Base-by-base conservation (phyloP, 2,888 invertebrate species). In the Pachliopta kotzebuea region DNA sequence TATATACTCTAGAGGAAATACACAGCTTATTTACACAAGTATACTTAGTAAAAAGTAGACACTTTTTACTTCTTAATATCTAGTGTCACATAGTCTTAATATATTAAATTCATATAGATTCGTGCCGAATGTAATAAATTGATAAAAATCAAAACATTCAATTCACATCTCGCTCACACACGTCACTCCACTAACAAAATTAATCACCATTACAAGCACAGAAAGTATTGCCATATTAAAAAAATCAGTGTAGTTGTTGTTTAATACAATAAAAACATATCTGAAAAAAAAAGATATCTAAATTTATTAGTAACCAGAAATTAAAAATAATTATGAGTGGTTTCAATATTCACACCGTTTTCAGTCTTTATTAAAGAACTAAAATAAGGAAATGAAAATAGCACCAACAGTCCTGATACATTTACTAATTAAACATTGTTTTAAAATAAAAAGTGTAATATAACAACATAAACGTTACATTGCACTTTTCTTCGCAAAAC, bases 131-230 rank as follows among this genome's bases (percentile, higher is more conserved):
- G 69, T 66, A 59, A 56, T 57, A 70, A 70, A 71, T 76, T 75
- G 74, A 72, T 76, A 73, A 75, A 79, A 76, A 80, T 80, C 83
- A 86, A 84, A 87, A 87, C 84, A 85, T 79, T 80, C 77, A 78
- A 80, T 77, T 80, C 77, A 78, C 79, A 82, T 79, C 78, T 76
- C 81, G 75, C 76, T 79, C 77, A 74, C 74, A 75, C 74, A 76
- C 78, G 74, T 77, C 76, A 76, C 74, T 67, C 63, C 61, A 65
- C 45, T 56, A 60, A 63, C 68, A 63, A 68, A 60, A 64, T 42
- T 55, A 66, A 56, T 67, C 64, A 58, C 62, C 57, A 62, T 52
- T 65, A 60, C 42, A 31, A 17, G 60, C 4, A 14, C 9, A 52
- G 6, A 14, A 49, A 52, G 21, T 52, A 21, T 52, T 52, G 50